Evolutionary conservation across 2,797 vertebrate genomes (phyloP), one percentile per base, ranked within the genome.

Genomic region (Telmatherina bonti): DNA sequence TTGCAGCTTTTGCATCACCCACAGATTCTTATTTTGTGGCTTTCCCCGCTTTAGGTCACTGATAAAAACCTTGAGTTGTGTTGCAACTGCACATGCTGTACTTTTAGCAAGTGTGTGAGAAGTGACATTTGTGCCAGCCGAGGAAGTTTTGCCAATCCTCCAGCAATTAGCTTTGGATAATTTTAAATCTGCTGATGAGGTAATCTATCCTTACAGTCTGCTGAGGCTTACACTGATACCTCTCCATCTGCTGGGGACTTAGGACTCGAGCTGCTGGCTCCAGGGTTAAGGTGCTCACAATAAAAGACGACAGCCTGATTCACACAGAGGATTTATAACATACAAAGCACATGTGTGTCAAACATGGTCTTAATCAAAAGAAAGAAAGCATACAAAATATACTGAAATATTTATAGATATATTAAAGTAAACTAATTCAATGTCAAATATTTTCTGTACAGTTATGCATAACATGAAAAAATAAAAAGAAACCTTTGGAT

Each of bases 201-300:
- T 73, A 26, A 72, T 67, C 13, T 43, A 87, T 75, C 70, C 71
- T 69, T 7, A 54, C 80, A 72, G 72, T 84, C 78, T 88, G 83
- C 71, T 77, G 10, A 13, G 72, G 70, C 56, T 84, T 73, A 78
- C 6, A 22, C 9, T 0, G 31, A 66, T 18, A n/a, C 13, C 15
- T 69, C 27, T 75, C 85, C 81, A 74, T 90, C 87, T 88, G 88
- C 54, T n/a, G 18, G 67, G 75, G 70, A 43, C 76, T 33, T 53
- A 72, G 59, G 62, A 38, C 60, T 58, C 0, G 1, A 49, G 49
- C 59, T 55, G 29, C 45, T 67, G 49, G 62, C 51, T 78, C 26
- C 5, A 22, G 15, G 22, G 26, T 29, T 30, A 52, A 82, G n/a
- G 36, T 1, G 4, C 55, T 63, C 38, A 61, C 26, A 61, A 45